Evolutionary conservation across 2,888 invertebrate genomes (phyloP).

Genomic region (Oligia latruncula): DNA sequence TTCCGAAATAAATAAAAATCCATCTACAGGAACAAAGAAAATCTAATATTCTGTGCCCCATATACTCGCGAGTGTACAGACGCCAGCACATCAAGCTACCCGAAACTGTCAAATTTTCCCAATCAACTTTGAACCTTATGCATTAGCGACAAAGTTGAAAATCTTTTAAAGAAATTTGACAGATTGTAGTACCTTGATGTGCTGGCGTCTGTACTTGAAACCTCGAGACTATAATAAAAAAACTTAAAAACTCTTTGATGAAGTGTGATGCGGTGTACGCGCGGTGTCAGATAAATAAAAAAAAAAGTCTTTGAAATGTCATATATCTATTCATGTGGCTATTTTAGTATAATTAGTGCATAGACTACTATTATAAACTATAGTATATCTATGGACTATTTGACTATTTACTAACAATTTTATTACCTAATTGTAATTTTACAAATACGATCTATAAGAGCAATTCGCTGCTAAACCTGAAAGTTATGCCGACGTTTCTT

Average conservation of each 20-base stretch:
- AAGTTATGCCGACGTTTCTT: constrained; percentile 35
- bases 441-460: constrained; percentile 4
- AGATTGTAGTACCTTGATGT: no score
- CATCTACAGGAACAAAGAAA: not conserved
- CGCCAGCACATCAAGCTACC: no score
- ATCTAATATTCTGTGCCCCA: not conserved
- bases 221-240: not conserved
- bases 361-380: no score
- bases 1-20: no score
- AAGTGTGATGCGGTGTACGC: no score
- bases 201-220: not conserved
- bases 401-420: constrained; percentile 18
- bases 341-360: not conserved
- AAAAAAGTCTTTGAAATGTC: constrained; percentile 13
- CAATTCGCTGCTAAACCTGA: not conserved
- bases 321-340: constrained; percentile 5
- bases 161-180: no score
- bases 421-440: constrained; percentile 17
- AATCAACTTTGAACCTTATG: no score
- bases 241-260: constrained; percentile 20
- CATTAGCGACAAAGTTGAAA: no score
- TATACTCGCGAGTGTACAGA: not conserved
- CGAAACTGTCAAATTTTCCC: no score
- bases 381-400: constrained; percentile 9
- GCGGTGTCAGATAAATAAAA: not conserved